phyloP scores from a whole-genome alignment of 2,113 vertebrate genomes.

The Nannobrachium achirus region DNA sequence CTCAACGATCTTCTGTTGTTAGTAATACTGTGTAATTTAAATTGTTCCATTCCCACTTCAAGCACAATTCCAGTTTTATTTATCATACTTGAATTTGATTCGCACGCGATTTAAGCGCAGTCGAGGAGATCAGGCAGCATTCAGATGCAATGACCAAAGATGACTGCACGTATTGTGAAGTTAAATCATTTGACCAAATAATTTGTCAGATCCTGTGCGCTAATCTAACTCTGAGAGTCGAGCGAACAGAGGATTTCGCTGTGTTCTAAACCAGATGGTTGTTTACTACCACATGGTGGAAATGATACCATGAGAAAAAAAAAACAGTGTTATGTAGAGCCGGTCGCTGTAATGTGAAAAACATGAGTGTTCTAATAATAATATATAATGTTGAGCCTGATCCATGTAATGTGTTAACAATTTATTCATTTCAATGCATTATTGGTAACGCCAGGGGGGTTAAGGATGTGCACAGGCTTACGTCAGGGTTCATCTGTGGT shows the following conservation, averaged over 20 bases:
- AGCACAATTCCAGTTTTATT: constrained; percentile 6
- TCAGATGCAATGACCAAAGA: constrained; percentile 18
- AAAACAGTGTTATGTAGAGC: neutral
- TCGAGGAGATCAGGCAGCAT: neutral
- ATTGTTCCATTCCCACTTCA: constrained; percentile 32
- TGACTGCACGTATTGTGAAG: neutral
- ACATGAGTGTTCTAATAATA: constrained; percentile 11
- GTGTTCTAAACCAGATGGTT: neutral
- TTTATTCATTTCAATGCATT: neutral
- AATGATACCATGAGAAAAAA: neutral
- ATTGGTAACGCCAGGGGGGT: neutral
- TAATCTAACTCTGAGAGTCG: neutral
- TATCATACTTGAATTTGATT: neutral
- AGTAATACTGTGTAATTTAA: neutral
- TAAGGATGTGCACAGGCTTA: constrained; percentile 14
- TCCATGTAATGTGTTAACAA: constrained; percentile 23
- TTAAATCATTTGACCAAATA: neutral
- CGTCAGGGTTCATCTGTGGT: constrained; percentile 26
- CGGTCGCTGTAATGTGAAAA: constrained; percentile 17
- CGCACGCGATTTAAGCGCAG: neutral
- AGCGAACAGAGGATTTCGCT: too few species aligned
- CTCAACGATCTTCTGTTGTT: constrained; percentile 13
- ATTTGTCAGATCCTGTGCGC: neutral
- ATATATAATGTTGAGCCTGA: constrained; percentile 34
- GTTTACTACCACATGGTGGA: neutral